Evolutionary conservation across 2,113 vertebrate species (phyloP).

Genomic region (Cynoglossus semilaevis): DNA sequence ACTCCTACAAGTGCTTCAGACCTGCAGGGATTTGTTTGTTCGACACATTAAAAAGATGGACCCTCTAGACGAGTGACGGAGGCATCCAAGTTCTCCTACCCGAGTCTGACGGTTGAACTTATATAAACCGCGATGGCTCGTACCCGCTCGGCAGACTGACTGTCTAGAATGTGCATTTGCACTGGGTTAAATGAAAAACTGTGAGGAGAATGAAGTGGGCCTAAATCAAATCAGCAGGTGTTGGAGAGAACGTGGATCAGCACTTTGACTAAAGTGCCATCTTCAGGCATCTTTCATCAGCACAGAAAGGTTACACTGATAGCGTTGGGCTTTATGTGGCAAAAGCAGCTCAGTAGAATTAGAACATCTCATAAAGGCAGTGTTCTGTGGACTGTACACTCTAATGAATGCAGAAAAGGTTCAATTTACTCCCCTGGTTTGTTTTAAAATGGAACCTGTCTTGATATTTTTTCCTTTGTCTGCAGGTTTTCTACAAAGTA

Average conservation of each 20-base stretch:
- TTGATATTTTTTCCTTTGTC: not conserved
- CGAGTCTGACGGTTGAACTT: constrained; percentile 19
- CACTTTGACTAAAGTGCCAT: constrained; percentile 8
- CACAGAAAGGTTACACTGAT: constrained; percentile 40
- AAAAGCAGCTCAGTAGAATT: constrained; percentile 27
- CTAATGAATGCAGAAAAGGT: no score
- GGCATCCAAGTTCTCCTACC: constrained; percentile 12
- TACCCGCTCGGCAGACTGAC: not conserved
- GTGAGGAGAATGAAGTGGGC: constrained; percentile 23
- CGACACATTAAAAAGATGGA: constrained; percentile 11
- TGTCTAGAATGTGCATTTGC: constrained; percentile 12
- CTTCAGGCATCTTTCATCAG: constrained; percentile 33
- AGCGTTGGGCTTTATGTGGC: constrained; percentile 29
- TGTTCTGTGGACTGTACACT: constrained; percentile 46
- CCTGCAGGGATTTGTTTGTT: constrained; percentile 26
- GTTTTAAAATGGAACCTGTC: no score
- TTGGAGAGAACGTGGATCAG: constrained; percentile 45
- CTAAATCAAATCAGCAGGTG: constrained; percentile 55
- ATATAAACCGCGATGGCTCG: constrained; percentile 30
- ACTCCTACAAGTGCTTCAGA: constrained; percentile 8
- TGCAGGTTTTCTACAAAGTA: constrained; percentile 99
- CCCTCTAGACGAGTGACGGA: not conserved
- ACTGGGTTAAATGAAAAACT: constrained; percentile 22
- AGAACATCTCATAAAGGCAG: constrained; percentile 23
- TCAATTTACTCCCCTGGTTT: no score